These are phyloP conservation scores for Raja brachyura DNA, from an alignment of 2,113 vertebrate species.

Conservation along the genomic window DNA sequence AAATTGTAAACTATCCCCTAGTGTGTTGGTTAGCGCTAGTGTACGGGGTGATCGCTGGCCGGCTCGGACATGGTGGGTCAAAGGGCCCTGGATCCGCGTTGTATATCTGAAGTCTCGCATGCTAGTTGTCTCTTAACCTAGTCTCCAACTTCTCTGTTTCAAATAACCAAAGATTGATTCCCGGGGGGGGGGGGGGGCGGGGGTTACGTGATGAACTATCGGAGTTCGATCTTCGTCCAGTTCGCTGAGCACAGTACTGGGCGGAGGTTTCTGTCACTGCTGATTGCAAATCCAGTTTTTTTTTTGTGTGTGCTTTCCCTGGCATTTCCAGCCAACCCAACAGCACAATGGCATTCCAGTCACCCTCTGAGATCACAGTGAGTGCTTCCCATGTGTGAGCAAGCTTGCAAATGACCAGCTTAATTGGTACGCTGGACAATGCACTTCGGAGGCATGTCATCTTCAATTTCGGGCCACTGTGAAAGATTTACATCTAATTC, in stretches of 20 bases:
- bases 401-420: slow-evolving; percentile 1
- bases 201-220: not conserved
- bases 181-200: not conserved
- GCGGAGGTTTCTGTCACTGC: not conserved
- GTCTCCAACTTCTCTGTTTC: not conserved
- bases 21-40: no score
- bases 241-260: not conserved
- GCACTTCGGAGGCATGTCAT: slow-evolving; percentile 18
- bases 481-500: slow-evolving; percentile 26
- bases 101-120: no score
- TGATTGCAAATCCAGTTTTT: not conserved
- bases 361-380: not conserved
- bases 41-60: no score
- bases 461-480: slow-evolving; percentile 19
- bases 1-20: no score
- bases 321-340: slow-evolving; percentile 2
- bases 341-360: not conserved
- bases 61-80: no score
- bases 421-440: slow-evolving; percentile 24
- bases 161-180: not conserved
- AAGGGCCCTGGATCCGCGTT: no score
- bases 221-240: not conserved
- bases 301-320: not conserved
- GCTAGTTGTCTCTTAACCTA: not conserved
- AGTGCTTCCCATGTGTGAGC: slow-evolving; percentile 10